Base-by-base conservation (phyloP, 2,797 vertebrate species). In the Cossypha heuglini region DNA sequence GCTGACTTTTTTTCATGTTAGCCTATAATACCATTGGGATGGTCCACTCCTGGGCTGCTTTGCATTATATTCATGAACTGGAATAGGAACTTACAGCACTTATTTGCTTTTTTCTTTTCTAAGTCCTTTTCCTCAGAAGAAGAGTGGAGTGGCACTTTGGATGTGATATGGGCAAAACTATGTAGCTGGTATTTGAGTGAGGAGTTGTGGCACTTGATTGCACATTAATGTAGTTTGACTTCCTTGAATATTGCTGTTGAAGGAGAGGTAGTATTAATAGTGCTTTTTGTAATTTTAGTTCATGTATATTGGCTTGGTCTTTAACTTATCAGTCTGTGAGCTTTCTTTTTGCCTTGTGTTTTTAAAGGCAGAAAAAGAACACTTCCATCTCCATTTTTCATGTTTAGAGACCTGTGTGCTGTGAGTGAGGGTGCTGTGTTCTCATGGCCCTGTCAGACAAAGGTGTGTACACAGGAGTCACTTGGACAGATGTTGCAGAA, bases 291-390 rank as follows among this genome's bases (percentile, higher is more conserved):
- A 64, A n/a, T 55, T 78, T 63, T 76, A 25, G 2, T 76, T 88
- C 12, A 11, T 63, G 6, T 25, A 37, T 71, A 10, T 72, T 71
- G 46, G 22, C 25, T 71, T 84, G 22, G 4, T 84, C 37, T 73
- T 25, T 45, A 14, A 19, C 24, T 66, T 66, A 35, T 0, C 16
- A 46, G 7, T 28, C 5, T 4, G 2, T 31, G 28, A 77, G 31
- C 38, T 87, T 92, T 31, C n/a, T 76, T 88, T 68, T 26, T 78
- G 62, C 35, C 37, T 48, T 57, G 12, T 76, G 17, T 86, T 86
- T 73, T 51, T 80, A 71, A 88, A 69, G 33, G 37, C 54, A 74
- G 49, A 51, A 84, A 38, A 90, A 46, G 11, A 46, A 21, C 59
- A 40, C 40, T 81, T 80, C 24, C 17, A n/a, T 0, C 43, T 83